phyloP scores from a whole-genome alignment of 2,888 invertebrate genomes.

The Metacarcinus magister region DNA sequence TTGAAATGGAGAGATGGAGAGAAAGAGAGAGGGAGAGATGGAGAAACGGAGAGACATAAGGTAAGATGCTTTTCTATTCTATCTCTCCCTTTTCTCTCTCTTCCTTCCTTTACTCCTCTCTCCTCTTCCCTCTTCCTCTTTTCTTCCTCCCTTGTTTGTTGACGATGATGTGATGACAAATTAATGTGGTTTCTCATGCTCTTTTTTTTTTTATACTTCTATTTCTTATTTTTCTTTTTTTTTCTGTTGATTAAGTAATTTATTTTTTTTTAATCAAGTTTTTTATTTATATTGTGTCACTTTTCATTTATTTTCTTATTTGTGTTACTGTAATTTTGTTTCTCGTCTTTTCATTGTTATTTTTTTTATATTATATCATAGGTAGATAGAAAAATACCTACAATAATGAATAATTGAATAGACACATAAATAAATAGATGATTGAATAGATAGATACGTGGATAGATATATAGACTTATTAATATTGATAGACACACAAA shows the following conservation, averaged over 20 bases:
- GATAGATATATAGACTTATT: not conserved
- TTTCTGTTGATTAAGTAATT: too few relatives aligned
- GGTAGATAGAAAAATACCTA: too few relatives aligned
- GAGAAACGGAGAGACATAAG: not conserved
- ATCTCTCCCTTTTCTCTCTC: not conserved
- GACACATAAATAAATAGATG: too few relatives aligned
- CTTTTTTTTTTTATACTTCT: not conserved
- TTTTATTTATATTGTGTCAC: too few relatives aligned
- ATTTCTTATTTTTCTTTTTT: not conserved
- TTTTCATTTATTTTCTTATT: too few relatives aligned
- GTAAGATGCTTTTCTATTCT: not conserved
- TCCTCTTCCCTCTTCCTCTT: not conserved
- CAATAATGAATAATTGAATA: too few relatives aligned
- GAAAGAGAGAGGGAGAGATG: not conserved
- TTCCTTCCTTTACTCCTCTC: not conserved
- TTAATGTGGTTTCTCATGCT: not conserved
- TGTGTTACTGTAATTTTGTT: too few relatives aligned
- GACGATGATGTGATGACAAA: not conserved
- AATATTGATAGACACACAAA: not conserved
- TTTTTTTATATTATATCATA: too few relatives aligned
- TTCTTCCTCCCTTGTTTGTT: not conserved
- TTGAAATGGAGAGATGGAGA: not conserved
- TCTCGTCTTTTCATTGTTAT: too few relatives aligned
- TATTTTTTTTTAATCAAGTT: too few relatives aligned
- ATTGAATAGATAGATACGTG: not conserved